A percentile compares a stretch with the other conserved stretches of the same genome.
Conservation (phyloP, 2,888 invertebrate species). For the Spisula subtruncata region DNA sequence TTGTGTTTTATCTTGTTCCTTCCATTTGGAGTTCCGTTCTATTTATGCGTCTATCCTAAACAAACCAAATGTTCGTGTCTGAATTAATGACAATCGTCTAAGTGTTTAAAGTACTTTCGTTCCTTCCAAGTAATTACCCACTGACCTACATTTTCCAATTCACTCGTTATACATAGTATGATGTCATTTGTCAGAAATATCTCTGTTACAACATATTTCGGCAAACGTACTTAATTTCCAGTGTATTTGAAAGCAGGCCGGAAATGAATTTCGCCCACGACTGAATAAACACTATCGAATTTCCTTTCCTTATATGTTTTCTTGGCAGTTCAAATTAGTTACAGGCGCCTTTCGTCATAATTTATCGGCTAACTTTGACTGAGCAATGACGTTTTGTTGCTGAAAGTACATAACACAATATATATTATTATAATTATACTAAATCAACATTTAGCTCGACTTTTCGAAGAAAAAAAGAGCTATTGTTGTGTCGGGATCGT, state of each 20-base stretch:
- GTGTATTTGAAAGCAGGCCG: neutral
- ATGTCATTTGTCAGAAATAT: neutral
- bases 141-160: neutral
- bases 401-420: neutral
- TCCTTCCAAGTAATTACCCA: neutral
- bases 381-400: neutral
- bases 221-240: neutral
- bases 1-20: too few species aligned
- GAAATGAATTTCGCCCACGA: conserved; percentile 14
- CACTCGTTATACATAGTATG: neutral
- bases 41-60: too few species aligned
- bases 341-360: too few species aligned
- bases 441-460: too few species aligned
- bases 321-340: neutral
- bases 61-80: too few species aligned
- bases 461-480: too few species aligned
- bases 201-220: neutral
- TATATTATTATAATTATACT: too few species aligned
- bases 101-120: neutral
- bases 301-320: neutral
- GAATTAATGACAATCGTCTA: neutral
- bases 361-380: too few species aligned
- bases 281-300: neutral
- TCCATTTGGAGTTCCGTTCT: too few species aligned
- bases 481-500: too few species aligned